Base-by-base conservation (phyloP, 2,888 invertebrate genomes). In the Papilio protenor region DNA sequence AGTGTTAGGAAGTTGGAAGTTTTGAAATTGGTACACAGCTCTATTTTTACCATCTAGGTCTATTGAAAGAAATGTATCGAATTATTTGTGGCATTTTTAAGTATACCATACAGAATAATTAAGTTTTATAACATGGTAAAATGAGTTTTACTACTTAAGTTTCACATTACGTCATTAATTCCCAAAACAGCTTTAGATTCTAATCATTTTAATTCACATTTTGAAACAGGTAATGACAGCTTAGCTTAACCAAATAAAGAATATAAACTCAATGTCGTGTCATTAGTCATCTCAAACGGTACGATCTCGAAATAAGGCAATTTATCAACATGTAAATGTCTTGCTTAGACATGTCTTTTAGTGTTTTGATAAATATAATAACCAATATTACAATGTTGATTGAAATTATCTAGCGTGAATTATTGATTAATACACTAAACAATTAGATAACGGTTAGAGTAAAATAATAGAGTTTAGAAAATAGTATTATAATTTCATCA, bases 171-270 rank as follows among this genome's bases (percentile, higher is more conserved):
- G 55, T 55, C 72, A 49, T 64, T 45, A 55, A 72, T 64, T 64
- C 64, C 2, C 2, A 77, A 77, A 77, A 77, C 55, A 55, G 10
- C 2, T 55, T 40, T 57, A 66, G 66, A 77, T 77, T 77, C 23
- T 27, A 77, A 77, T 77, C 76, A 45, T 0, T 11, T 33, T 49
- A n/a, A n/a, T 27, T 18, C 49, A 49, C 21, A 69, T 76, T 16
- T n/a, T 52, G 12, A 76, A 49, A 76, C 40, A 40, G 33, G 71
- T 59, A 49, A 61, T 21, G 21, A 64, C 52, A 49, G 33, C 61
- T 77, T 69, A 40, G 69, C 4, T 55, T 73, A 52, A 47, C 77
- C 73, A 55, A 66, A 66, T 40, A 61, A 52, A 61, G 76, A 40
- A 40, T 52, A 61, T n/a, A 33, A 52, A n/a, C 45, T 5, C 21